These are phyloP conservation scores for Merops nubicus DNA, from an alignment of 2,113 vertebrate species.

Conservation along the genomic window DNA sequence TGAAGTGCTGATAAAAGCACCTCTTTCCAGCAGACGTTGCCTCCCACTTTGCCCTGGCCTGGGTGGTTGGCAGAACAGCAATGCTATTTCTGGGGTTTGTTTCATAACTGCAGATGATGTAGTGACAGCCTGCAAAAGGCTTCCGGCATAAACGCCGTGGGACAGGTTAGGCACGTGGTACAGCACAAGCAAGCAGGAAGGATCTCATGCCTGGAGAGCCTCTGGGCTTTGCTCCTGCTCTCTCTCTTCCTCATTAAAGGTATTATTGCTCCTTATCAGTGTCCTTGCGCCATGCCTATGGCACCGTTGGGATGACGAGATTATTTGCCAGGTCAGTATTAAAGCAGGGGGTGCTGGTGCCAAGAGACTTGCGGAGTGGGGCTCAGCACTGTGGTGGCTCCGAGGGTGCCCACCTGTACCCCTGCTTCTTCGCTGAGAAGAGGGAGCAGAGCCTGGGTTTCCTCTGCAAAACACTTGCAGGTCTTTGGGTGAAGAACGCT, in stretches of 20 bases:
- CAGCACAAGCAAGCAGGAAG: not conserved
- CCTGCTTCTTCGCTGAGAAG: accelerated
- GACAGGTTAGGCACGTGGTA: not conserved
- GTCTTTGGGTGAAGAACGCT: not conserved
- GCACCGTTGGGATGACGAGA: not conserved
- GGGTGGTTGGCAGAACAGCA: not conserved
- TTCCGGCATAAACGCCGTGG: not conserved
- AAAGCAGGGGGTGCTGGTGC: not conserved
- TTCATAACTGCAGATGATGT: not conserved
- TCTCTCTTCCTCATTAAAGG: not conserved
- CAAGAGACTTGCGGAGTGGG: accelerated
- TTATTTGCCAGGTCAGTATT: not conserved
- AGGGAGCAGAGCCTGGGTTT: not conserved
- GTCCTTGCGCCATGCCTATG: not conserved
- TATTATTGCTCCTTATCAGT: not conserved
- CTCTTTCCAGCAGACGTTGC: not conserved
- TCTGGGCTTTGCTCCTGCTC: not conserved
- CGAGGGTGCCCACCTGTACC: accelerated
- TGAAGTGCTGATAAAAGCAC: not conserved
- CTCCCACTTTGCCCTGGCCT: not conserved
- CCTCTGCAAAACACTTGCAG: not conserved
- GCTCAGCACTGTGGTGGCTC: not conserved
- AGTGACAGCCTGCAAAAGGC: not conserved
- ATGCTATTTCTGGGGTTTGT: not conserved
- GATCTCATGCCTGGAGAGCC: not conserved